These are phyloP conservation scores for Drosophila parabipectinata DNA, from an alignment of 1,140 invertebrate species.

Conservation along the genomic window DNA sequence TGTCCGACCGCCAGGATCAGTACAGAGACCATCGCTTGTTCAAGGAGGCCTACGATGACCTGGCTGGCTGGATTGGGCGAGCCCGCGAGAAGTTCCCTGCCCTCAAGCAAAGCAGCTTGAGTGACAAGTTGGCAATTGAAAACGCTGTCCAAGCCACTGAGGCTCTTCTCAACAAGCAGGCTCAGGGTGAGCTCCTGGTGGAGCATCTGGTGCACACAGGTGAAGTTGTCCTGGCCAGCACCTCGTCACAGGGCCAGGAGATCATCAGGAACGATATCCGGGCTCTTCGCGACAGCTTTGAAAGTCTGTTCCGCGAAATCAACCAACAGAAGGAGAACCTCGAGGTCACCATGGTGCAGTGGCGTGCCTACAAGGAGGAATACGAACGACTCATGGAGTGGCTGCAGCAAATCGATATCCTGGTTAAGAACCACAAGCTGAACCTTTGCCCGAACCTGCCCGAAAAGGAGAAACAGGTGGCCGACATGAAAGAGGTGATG, in stretches of 20 bases:
- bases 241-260: conserved; percentile 91
- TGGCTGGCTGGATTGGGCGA: conserved; percentile 92
- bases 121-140: conserved; percentile 94
- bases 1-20: conserved; percentile 92
- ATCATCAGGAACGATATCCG: conserved; percentile 93
- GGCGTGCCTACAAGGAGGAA: conserved; percentile 96
- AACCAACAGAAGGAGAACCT: conserved; percentile 93
- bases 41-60: conserved; percentile 95
- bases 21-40: conserved; percentile 94
- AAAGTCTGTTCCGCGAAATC: conserved; percentile 93
- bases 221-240: conserved; percentile 93
- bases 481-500: conserved; percentile 91
- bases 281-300: conserved; percentile 92
- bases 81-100: conserved; percentile 95
- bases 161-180: conserved; percentile 93
- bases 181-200: conserved; percentile 94
- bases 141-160: conserved; percentile 94
- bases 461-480: conserved; percentile 94
- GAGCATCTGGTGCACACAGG: conserved; percentile 94
- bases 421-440: conserved; percentile 95
- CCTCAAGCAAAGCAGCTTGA: conserved; percentile 92
- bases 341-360: conserved; percentile 92
- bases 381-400: conserved; percentile 96
- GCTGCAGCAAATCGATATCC: conserved; percentile 96
- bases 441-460: conserved; percentile 91